Percentiles rank a stretch among this genome's conserved stretches.
phyloP scores from a whole-genome alignment of 2,888 invertebrate species.

The Scrobipalpa atriplicella region DNA sequence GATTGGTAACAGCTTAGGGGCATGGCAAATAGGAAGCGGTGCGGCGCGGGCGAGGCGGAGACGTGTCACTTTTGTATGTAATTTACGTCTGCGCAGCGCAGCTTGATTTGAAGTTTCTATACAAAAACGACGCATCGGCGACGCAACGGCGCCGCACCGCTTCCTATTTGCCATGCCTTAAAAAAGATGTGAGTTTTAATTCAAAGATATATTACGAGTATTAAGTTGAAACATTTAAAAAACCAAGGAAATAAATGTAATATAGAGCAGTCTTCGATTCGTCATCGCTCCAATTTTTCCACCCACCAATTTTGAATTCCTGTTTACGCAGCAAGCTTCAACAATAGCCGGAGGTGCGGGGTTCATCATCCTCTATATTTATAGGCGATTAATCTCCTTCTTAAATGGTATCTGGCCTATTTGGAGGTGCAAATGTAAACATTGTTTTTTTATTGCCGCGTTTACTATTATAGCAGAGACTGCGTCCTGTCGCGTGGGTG shows the following conservation, averaged over 20 bases:
- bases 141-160: too few species aligned
- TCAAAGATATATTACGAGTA: background rate
- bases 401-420: constrained; percentile 39
- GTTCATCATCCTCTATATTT: constrained; percentile 37
- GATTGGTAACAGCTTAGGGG: too few species aligned
- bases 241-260: too few species aligned
- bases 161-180: too few species aligned
- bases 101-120: too few species aligned
- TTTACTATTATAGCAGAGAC: constrained; percentile 29
- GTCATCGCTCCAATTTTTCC: constrained; percentile 12
- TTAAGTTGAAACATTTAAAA: too few species aligned
- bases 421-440: constrained; percentile 40
- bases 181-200: background rate
- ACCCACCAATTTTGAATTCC: background rate
- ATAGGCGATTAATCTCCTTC: constrained; percentile 39
- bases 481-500: constrained; percentile 32
- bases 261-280: background rate
- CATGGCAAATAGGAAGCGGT: too few species aligned
- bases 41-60: too few species aligned
- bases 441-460: constrained; percentile 37
- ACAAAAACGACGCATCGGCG: too few species aligned
- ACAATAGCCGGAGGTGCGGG: constrained; percentile 36
- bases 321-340: background rate
- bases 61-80: too few species aligned
- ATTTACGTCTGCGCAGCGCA: too few species aligned